Conservation (phyloP, 2,888 invertebrate genomes). For the Agrotis puta region DNA sequence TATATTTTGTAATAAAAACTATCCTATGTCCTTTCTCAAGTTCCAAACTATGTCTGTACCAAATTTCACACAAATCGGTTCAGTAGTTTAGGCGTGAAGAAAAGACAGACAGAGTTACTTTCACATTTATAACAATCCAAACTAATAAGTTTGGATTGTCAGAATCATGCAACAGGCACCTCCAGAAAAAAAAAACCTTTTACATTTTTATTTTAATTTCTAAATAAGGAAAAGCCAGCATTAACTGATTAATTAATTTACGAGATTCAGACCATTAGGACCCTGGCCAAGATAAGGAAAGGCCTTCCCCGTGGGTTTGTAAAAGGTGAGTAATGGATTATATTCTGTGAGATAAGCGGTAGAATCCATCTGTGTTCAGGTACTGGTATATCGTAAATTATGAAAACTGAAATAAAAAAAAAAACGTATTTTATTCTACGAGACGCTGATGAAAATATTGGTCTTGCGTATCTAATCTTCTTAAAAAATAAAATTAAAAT, state of each 20-base stretch:
- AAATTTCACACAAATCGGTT: too few species aligned
- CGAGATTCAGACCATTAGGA: constrained; percentile 35
- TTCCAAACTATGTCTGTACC: too few species aligned
- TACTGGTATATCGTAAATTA: background rate
- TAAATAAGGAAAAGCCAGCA: constrained; percentile 18
- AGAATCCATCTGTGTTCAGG: background rate
- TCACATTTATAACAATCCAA: too few species aligned
- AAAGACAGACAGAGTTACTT: too few species aligned
- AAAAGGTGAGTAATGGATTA: constrained; percentile 44
- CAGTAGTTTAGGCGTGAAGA: too few species aligned
- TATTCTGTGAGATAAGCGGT: constrained; percentile 23
- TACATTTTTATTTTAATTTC: constrained; percentile 7
- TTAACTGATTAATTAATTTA: constrained; percentile 44
- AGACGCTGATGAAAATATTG: background rate
- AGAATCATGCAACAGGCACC: background rate
- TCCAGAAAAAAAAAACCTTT: background rate
- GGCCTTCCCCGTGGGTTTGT: constrained; percentile 34
- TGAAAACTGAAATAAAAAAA: background rate
- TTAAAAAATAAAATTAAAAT: too few species aligned
- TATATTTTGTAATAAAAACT: too few species aligned
- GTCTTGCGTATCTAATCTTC: background rate
- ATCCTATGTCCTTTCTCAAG: too few species aligned
- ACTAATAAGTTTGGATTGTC: too few species aligned
- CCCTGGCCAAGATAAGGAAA: constrained; percentile 47
- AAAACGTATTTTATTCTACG: background rate